These are phyloP conservation scores for Drosophila bunnanda DNA, from an alignment of 2,888 invertebrate genomes.

Conservation along the genomic window DNA sequence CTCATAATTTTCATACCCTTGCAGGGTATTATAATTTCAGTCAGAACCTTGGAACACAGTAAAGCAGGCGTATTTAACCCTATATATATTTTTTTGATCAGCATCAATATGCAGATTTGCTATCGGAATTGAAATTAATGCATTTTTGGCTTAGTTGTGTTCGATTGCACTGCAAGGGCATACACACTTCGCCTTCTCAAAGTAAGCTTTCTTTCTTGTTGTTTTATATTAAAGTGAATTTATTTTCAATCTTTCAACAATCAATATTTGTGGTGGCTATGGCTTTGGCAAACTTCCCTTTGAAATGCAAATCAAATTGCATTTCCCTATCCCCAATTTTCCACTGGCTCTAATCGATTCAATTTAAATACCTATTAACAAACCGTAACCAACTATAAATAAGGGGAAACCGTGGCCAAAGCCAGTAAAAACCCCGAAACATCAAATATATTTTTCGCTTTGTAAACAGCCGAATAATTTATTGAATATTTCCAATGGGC, in stretches of 20 bases:
- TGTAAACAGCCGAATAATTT: slow-evolving; percentile 8
- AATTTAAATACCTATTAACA: slow-evolving; percentile 70
- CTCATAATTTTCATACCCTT: too few relatives aligned
- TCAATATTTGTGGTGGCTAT: neutral
- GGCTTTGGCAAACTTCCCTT: slow-evolving; percentile 1
- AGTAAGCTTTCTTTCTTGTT: too few relatives aligned
- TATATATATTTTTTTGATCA: too few relatives aligned
- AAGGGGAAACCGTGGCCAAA: slow-evolving; percentile 2
- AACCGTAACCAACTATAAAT: slow-evolving; percentile 29
- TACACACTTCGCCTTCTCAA: too few relatives aligned
- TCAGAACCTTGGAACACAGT: too few relatives aligned
- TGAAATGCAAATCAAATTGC: neutral
- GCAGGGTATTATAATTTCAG: too few relatives aligned
- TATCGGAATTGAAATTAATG: too few relatives aligned
- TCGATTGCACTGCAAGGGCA: too few relatives aligned
- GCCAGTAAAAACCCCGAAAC: neutral
- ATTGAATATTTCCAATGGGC: slow-evolving; percentile 22
- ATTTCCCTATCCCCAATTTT: neutral
- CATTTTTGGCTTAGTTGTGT: too few relatives aligned
- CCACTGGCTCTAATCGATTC: slow-evolving; percentile 20
- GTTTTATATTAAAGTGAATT: neutral
- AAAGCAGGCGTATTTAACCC: too few relatives aligned
- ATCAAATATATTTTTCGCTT: neutral
- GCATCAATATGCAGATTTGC: too few relatives aligned
- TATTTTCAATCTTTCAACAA: neutral